phyloP scores from a whole-genome alignment of 2,113 vertebrate genomes.

The Pavo muticus region DNA sequence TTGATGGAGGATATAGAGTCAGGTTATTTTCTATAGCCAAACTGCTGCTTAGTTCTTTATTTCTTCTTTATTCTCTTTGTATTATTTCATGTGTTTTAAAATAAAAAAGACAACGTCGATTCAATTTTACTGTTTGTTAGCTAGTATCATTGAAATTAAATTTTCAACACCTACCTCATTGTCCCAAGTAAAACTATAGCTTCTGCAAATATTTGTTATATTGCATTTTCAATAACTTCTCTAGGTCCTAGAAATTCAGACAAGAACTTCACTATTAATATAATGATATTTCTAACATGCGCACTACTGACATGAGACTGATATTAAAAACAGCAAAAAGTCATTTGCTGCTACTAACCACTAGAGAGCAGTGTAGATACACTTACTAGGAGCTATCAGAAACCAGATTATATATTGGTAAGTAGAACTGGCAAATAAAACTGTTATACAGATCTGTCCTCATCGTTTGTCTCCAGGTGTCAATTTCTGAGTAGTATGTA shows the following conservation, averaged over 20 bases:
- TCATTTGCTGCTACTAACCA: background rate
- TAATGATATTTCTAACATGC: background rate
- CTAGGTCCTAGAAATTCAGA: background rate
- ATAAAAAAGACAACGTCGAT: slow-evolving; percentile 60
- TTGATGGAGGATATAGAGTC: background rate
- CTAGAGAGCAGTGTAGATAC: slow-evolving; percentile 46
- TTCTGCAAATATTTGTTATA: background rate
- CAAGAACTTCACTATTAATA: background rate
- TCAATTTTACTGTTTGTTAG: slow-evolving; percentile 1
- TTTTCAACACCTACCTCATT: background rate
- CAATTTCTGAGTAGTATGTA: background rate
- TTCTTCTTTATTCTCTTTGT: slow-evolving; percentile 48
- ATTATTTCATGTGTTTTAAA: slow-evolving; percentile 65
- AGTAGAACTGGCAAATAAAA: background rate
- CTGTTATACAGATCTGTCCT: background rate
- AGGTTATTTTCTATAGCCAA: background rate
- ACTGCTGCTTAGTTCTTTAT: background rate
- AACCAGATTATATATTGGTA: background rate
- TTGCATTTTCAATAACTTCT: background rate
- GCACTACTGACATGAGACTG: background rate
- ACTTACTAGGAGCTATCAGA: background rate
- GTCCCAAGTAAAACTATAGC: background rate
- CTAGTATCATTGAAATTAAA: background rate
- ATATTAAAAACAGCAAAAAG: background rate
- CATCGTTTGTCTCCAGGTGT: background rate